phyloP scores from a whole-genome alignment of 92 coral and sea anemone species.

The Epizoanthus stellaris region DNA sequence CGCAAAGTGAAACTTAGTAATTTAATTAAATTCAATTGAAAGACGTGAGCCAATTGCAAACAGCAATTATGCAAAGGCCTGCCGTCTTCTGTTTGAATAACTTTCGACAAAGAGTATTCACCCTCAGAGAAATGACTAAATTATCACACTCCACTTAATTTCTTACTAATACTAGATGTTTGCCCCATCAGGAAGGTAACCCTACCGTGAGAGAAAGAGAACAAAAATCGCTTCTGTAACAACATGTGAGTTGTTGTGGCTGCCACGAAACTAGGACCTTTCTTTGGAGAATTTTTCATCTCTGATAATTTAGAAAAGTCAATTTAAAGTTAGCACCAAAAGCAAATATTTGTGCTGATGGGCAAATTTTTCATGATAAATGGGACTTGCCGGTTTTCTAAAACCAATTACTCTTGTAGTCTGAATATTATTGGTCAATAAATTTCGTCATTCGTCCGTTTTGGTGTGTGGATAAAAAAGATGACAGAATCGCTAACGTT shows the following conservation, averaged over 20 bases:
- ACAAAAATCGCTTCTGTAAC: not conserved
- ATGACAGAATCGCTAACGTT: not conserved
- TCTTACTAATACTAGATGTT: not conserved
- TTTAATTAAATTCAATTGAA: slow-evolving; percentile 86
- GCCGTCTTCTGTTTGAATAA: slow-evolving; percentile 54
- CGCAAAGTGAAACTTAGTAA: slow-evolving; percentile 52
- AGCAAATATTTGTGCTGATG: slow-evolving; percentile 34
- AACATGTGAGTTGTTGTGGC: not conserved
- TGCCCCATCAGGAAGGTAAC: not conserved
- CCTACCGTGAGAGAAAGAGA: not conserved
- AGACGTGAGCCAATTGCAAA: slow-evolving; percentile 54
- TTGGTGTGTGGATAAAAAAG: not conserved
- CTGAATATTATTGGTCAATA: slow-evolving; percentile 23
- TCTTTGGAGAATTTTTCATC: slow-evolving; percentile 11
- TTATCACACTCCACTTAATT: not conserved
- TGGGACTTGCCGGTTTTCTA: slow-evolving; percentile 10
- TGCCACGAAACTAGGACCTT: slow-evolving; percentile 8
- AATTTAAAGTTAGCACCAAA: slow-evolving; percentile 19
- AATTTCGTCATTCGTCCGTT: not conserved
- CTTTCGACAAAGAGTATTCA: slow-evolving; percentile 63
- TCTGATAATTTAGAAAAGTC: slow-evolving; percentile 12
- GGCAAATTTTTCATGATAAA: slow-evolving; percentile 11
- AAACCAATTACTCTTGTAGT: slow-evolving; percentile 28
- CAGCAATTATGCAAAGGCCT: slow-evolving; percentile 40
- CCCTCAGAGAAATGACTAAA: slow-evolving; percentile 14